Evolutionary conservation across 2,797 vertebrate species (phyloP).

Genomic region (Taenioides sp.): DNA sequence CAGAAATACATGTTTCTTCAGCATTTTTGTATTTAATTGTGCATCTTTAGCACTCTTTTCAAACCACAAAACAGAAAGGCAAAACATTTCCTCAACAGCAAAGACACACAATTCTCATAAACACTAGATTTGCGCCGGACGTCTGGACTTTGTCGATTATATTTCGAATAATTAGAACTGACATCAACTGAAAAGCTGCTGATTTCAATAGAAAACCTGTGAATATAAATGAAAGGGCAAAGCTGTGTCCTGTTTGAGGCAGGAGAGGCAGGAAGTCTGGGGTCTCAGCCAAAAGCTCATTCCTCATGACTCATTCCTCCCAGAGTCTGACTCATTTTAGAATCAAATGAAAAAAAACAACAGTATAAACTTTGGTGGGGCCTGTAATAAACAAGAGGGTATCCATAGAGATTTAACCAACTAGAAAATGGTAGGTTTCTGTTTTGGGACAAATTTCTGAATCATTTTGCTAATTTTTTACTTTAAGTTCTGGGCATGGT

Average conservation of each 20-base stretch:
- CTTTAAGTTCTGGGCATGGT: no score
- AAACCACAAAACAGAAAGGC: no score
- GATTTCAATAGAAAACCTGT: not conserved
- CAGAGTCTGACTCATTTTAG: constrained; percentile 14
- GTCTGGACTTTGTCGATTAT: not conserved
- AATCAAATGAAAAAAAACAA: not conserved
- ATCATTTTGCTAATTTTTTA: not conserved
- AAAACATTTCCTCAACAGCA: not conserved
- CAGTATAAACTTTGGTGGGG: not conserved
- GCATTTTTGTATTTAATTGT: no score
- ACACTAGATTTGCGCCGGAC: not conserved
- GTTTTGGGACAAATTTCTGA: not conserved
- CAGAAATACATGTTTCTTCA: no score
- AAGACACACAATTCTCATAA: not conserved
- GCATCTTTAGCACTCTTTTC: no score
- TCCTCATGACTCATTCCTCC: constrained; percentile 54
- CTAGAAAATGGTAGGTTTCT: no score
- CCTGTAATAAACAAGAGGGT: not conserved
- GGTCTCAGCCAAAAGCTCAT: constrained; percentile 31
- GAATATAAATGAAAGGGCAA: constrained; percentile 17
- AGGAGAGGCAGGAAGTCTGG: constrained; percentile 60
- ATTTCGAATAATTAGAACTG: not conserved
- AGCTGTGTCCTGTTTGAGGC: constrained; percentile 33
- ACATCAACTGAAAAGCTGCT: not conserved
- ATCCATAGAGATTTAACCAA: not conserved